Percentiles rank a stretch among this genome's conserved stretches.
Conservation (phyloP, 30 jellyfish, hydroid and myxozoan species). For the Mastigias papua region DNA sequence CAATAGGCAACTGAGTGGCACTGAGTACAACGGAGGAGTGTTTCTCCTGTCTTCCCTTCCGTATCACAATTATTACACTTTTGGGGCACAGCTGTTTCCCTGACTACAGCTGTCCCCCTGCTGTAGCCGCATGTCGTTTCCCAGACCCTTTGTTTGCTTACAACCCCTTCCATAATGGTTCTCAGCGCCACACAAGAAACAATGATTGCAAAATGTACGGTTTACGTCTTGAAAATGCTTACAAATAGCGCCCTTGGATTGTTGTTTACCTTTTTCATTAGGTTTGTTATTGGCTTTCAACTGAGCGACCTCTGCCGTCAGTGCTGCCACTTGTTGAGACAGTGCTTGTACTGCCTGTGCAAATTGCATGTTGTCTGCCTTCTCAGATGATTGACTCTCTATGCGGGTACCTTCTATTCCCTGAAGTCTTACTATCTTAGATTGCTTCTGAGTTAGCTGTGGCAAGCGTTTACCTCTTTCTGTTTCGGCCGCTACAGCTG, state of each 20-base stretch:
- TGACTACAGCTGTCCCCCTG: conserved; percentile 31
- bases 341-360: not conserved
- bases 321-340: conserved; percentile 23
- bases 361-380: not conserved
- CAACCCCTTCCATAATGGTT: conserved; percentile 18
- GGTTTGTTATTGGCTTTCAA: conserved; percentile 7
- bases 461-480: conserved; percentile 1
- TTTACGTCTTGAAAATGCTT: not conserved
- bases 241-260: not conserved
- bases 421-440: conserved; percentile 1
- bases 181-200: conserved; percentile 8
- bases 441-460: not conserved
- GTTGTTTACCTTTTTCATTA: not conserved
- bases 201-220: conserved; percentile 7
- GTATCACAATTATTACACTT: not conserved
- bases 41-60: not conserved
- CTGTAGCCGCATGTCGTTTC: conserved; percentile 37
- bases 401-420: conserved; percentile 3
- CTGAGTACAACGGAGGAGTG: not conserved
- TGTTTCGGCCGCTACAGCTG: conserved; percentile 14
- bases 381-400: not conserved
- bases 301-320: conserved; percentile 29
- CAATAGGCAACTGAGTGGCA: not conserved
- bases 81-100: conserved; percentile 10
- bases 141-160: not conserved